These are phyloP conservation scores for Amiota mariae DNA, from an alignment of 2,888 invertebrate species.

Conservation along the genomic window DNA sequence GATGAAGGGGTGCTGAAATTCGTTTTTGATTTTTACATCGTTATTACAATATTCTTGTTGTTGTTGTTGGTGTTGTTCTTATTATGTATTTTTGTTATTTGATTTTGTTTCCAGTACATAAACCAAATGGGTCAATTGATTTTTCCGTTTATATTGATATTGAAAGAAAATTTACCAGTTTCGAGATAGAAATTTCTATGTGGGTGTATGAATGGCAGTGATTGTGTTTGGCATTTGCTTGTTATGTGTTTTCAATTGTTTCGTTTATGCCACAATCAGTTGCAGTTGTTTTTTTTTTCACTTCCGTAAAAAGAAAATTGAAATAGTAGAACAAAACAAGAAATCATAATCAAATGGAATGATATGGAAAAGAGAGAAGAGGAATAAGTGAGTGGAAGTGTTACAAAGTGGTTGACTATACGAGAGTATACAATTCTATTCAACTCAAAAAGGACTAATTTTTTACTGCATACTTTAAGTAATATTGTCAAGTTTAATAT, in stretches of 20 bases:
- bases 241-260: conserved; percentile 56
- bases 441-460: too few species aligned
- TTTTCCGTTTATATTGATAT: conserved; percentile 53
- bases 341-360: too few species aligned
- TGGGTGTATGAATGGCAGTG: neutral
- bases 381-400: too few species aligned
- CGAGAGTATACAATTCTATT: too few species aligned
- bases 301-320: neutral
- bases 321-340: neutral
- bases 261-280: conserved; percentile 57
- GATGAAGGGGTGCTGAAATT: neutral
- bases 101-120: conserved; percentile 62
- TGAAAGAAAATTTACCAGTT: too few species aligned
- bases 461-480: too few species aligned
- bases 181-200: neutral
- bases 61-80: neutral
- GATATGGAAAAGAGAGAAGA: too few species aligned
- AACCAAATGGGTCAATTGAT: conserved; percentile 70
- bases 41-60: neutral
- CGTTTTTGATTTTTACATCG: conserved; percentile 4
- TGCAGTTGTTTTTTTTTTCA: conserved; percentile 52
- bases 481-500: too few species aligned
- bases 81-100: neutral
- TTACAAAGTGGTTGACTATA: too few species aligned
- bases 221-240: conserved; percentile 16